Conservation (phyloP, 2,797 vertebrate species). For the Phrynocephalus guinanensis region DNA sequence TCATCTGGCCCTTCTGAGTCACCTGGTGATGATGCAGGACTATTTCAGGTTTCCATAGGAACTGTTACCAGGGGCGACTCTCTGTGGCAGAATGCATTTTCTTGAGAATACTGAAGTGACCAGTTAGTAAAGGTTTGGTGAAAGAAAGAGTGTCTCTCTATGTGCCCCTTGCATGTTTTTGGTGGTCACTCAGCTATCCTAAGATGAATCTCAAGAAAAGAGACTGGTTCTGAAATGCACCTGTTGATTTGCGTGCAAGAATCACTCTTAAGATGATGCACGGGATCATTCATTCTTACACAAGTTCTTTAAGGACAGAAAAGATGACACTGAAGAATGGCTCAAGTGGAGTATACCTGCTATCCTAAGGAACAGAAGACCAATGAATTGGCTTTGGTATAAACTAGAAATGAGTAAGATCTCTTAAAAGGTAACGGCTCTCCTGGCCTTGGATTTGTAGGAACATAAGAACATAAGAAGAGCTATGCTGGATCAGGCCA, state of each 20-base stretch:
- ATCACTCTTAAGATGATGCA: background rate
- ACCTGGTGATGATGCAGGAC: background rate
- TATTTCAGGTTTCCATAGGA: constrained; percentile 66
- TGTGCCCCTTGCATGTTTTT: background rate
- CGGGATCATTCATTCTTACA: no score
- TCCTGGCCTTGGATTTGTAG: no score
- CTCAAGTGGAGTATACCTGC: no score
- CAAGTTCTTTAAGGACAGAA: no score
- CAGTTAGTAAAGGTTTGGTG: rapidly evolving
- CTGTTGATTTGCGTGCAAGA: background rate
- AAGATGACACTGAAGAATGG: no score
- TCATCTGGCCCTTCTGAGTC: background rate
- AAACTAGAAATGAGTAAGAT: no score
- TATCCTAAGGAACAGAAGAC: no score
- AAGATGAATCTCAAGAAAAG: background rate
- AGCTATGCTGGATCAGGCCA: no score
- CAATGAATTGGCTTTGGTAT: no score
- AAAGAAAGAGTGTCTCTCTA: background rate
- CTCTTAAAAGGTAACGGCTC: no score
- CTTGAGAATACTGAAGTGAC: constrained; percentile 22
- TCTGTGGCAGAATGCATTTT: constrained; percentile 56
- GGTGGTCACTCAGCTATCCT: rapidly evolving
- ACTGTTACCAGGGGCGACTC: constrained; percentile 70
- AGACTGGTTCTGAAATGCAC: rapidly evolving
- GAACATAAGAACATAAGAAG: no score